These are phyloP conservation scores for Gymnobelideus leadbeateri DNA, from an alignment of 2,113 vertebrate genomes.

Conservation along the genomic window DNA sequence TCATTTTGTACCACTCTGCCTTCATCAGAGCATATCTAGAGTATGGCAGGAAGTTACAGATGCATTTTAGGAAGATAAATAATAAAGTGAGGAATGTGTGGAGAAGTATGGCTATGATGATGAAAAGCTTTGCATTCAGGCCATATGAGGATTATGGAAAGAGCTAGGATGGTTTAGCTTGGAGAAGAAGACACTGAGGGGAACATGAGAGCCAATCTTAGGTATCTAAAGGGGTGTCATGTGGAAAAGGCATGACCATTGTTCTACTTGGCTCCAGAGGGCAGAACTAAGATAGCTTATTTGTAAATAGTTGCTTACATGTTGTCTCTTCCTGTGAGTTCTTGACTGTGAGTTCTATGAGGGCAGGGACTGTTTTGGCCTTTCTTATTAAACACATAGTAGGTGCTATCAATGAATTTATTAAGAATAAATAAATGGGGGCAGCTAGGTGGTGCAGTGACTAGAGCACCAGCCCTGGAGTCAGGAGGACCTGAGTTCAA, in stretches of 20 bases:
- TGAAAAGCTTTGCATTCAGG: neutral
- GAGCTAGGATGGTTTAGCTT: neutral
- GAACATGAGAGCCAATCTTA: neutral
- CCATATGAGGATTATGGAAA: neutral
- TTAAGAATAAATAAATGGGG: neutral
- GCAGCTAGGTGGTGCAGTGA: too few relatives aligned
- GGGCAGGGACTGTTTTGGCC: neutral
- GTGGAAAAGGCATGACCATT: neutral
- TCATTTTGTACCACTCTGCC: neutral
- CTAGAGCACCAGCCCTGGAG: too few relatives aligned
- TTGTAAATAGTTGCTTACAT: neutral
- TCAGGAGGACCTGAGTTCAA: too few relatives aligned
- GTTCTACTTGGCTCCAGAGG: neutral
- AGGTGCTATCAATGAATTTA: neutral
- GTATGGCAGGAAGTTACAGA: neutral
- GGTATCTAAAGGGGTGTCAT: neutral
- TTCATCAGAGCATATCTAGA: neutral
- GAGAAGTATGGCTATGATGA: neutral
- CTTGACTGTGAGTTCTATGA: neutral
- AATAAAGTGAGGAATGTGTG: neutral
- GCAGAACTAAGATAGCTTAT: neutral
- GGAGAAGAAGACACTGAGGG: neutral
- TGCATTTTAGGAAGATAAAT: neutral
- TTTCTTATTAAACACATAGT: neutral
- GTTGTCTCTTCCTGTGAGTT: neutral